Percentiles rank a stretch among this genome's conserved stretches.
phyloP scores from a whole-genome alignment of 2,113 vertebrate genomes.

The Ornithorhynchus anatinus region DNA sequence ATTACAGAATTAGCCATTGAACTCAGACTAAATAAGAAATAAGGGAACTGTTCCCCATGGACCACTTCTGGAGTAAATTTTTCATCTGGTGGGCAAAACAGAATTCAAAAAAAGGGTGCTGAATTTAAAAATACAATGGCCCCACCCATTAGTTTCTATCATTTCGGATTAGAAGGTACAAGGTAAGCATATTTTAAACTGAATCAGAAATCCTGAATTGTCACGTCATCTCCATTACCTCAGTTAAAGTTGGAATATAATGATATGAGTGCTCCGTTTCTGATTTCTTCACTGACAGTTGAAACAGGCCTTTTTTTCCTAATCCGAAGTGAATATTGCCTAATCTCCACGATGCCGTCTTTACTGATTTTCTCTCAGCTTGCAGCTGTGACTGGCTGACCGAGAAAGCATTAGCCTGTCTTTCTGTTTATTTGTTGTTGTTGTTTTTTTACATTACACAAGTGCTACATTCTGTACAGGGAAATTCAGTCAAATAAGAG shows the following conservation, averaged over 20 bases:
- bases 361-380: constrained; percentile 34
- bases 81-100: neutral
- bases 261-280: rapidly evolving
- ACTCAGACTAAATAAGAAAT: neutral
- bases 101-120: neutral
- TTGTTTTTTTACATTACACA: neutral
- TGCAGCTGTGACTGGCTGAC: constrained; percentile 39
- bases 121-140: neutral
- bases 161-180: neutral
- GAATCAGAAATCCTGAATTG: constrained; percentile 1
- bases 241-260: neutral
- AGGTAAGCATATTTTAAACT: neutral
- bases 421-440: constrained; percentile 15
- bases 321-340: neutral
- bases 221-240: neutral
- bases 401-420: constrained; percentile 13
- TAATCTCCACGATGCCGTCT: neutral
- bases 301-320: constrained; percentile 9
- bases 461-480: neutral
- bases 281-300: constrained; percentile 9
- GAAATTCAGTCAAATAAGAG: neutral
- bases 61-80: neutral
- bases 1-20: constrained; percentile 36
- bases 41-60: neutral
- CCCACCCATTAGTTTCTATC: neutral